Conservation (phyloP, 2,797 vertebrate species). For the Alca torda region DNA sequence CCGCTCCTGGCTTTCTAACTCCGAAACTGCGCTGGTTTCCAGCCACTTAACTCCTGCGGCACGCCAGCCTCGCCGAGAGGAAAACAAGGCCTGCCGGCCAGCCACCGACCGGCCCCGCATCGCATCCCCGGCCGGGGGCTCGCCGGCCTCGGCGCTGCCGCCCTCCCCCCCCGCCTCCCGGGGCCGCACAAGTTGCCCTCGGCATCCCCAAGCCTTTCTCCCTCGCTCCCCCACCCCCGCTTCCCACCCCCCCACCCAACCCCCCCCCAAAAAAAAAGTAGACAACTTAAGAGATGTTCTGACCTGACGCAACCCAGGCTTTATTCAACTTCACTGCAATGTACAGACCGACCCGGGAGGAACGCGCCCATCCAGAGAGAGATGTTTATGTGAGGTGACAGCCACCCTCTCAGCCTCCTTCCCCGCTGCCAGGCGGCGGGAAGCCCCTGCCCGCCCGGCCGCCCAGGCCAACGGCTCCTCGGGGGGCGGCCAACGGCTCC, state of each 20-base stretch:
- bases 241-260: not conserved
- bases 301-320: conserved; percentile 39
- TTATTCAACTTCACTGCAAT: conserved; percentile 44
- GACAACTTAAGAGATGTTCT: conserved; percentile 35
- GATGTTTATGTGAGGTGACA: conserved; percentile 65
- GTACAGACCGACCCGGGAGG: conserved; percentile 18
- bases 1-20: conserved; percentile 31
- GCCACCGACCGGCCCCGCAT: not conserved
- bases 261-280: not conserved
- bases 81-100: conserved; percentile 11
- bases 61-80: not conserved
- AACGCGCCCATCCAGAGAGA: conserved; percentile 40
- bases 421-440: not conserved
- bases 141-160: not conserved
- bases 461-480: not conserved
- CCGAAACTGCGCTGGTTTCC: not conserved
- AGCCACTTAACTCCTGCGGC: not conserved
- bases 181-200: not conserved
- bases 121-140: not conserved
- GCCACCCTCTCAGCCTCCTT: conserved; percentile 28
- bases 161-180: not conserved
- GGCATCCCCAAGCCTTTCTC: not conserved
- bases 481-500: not conserved
- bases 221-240: not conserved
- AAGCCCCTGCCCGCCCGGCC: not conserved